Conservation (phyloP, 1,140 invertebrate genomes). For the Megalopta genalis region DNA sequence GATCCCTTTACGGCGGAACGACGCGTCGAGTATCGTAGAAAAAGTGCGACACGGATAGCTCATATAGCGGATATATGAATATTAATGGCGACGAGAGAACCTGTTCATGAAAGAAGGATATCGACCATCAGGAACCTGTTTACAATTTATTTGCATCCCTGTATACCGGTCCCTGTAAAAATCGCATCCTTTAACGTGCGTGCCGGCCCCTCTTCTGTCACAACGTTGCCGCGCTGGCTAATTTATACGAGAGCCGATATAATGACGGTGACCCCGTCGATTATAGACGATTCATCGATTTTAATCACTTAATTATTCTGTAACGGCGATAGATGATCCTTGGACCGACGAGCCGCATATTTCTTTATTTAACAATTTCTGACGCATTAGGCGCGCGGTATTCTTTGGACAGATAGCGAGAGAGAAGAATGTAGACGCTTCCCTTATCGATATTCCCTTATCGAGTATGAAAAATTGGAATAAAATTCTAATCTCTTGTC, state of each 20-base stretch:
- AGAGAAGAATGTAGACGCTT: no score
- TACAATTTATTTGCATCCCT: conserved; percentile 50
- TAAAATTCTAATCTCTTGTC: no score
- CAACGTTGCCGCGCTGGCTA: not conserved
- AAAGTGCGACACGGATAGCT: not conserved
- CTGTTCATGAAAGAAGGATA: conserved; percentile 36
- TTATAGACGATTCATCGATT: not conserved
- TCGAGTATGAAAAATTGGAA: no score
- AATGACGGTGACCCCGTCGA: not conserved
- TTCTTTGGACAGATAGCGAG: no score
- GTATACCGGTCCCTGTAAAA: conserved; percentile 8
- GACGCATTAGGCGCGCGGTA: no score
- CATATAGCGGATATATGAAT: conserved; percentile 21
- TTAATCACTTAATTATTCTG: not conserved
- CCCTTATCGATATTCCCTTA: no score
- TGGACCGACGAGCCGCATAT: no score
- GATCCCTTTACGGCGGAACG: not conserved
- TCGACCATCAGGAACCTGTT: conserved; percentile 55
- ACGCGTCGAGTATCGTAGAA: not conserved
- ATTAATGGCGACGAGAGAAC: conserved; percentile 18
- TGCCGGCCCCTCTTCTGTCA: not conserved
- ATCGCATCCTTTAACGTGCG: not conserved
- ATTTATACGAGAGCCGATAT: not conserved
- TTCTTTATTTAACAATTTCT: no score
- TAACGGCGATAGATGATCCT: not conserved